Base-by-base conservation (phyloP, 2,888 invertebrate species). In the Protophormia terraenovae region DNA sequence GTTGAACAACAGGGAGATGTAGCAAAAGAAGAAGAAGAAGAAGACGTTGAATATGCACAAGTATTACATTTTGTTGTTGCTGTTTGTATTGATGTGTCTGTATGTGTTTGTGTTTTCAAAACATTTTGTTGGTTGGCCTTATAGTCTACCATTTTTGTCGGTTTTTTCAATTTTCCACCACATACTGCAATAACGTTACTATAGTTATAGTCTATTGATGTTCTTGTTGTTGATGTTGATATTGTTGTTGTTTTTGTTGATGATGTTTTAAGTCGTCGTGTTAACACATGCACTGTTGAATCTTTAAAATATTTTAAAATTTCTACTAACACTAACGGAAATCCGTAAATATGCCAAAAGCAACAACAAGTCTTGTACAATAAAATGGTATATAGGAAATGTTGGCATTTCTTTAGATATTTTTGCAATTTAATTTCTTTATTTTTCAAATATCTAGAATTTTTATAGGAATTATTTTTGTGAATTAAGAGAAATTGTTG, bases 171-270 rank as follows among this genome's bases (percentile, higher is more conserved):
- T 67, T 76, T 47, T 78, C 12, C 60, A 55, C 80, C 27, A 67
- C 50, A 35, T 79, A 67, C 58, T 81, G 77, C 47, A 55, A 27
- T 64, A 38, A 55, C 55, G 55, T 47, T 71, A 47, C 19, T 6
- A 24, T 55, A 22, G 27, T 41, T n/a, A 47, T 10, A 35, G 10
- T 35, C 41, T 27, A 55, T 45, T 24, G 58, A 27, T 64, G 60
- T 72, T 77, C 58, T 12, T 58, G 53, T 53, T 80, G 38, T n/a
- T 66, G 41, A 8, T 60, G 50, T 29, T 77, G 45, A 8, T 32
- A 66, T 5, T 60, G 66, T 24, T 86, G 29, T 69, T 86, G 86
- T 71, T 88, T 86, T 75, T 87, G 85, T 62, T 86, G 83, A 14
- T 83, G 62, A 19, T 86, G 83, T 83, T 71, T 76, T 53, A 76